These are phyloP conservation scores for Sarcophilus harrisii DNA, from an alignment of 2,797 vertebrate species.

Conservation along the genomic window DNA sequence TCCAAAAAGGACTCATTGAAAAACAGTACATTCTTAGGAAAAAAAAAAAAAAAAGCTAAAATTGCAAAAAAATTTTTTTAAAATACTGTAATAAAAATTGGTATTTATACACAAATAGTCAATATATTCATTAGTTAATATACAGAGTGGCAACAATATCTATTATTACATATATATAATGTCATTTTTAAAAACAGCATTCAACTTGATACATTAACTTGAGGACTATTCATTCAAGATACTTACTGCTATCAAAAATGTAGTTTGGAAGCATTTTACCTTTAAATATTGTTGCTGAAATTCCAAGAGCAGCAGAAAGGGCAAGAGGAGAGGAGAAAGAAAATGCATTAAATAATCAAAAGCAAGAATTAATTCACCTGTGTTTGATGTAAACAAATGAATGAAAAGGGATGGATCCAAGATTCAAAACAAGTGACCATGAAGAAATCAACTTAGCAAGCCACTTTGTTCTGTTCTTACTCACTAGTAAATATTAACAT, in stretches of 20 bases:
- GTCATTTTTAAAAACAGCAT: constrained; percentile 21
- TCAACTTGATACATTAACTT: constrained; percentile 36
- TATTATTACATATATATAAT: neutral
- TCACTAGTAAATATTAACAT: neutral
- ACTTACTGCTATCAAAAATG: constrained; percentile 98
- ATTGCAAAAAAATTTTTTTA: neutral
- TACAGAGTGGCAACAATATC: constrained; percentile 21
- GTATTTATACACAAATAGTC: constrained; percentile 36
- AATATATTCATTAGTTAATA: constrained; percentile 24
- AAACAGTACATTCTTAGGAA: neutral
- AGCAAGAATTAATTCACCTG: constrained; percentile 61
- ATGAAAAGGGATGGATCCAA: constrained; percentile 37
- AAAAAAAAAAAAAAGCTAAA: neutral
- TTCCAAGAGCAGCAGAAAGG: constrained; percentile 86
- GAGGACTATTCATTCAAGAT: constrained; percentile 77
- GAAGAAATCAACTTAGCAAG: constrained; percentile 14
- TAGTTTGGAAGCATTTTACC: constrained; percentile 96
- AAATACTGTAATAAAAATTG: constrained; percentile 43
- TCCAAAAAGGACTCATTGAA: neutral
- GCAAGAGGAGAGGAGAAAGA: constrained; percentile 78
- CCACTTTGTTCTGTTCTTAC: neutral
- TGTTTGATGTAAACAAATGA: constrained; percentile 48
- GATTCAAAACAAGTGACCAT: constrained; percentile 29
- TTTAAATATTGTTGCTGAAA: constrained; percentile 98
- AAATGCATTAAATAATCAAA: constrained; percentile 82